Conservation (phyloP, 2,888 invertebrate genomes). For the Chrysina gloriosa region DNA sequence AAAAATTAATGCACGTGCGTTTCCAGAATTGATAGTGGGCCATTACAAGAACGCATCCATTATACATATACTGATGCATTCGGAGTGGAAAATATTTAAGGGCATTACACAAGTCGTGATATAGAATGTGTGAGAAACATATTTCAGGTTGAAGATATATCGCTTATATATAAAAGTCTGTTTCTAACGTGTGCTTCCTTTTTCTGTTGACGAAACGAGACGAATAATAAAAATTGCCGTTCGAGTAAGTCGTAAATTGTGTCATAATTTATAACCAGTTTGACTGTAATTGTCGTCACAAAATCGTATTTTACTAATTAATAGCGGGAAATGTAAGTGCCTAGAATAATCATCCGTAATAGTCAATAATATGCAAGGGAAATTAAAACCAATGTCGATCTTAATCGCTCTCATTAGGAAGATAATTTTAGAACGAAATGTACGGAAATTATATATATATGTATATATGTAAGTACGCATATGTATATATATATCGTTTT, state of each 20-base stretch:
- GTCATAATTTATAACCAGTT: not conserved
- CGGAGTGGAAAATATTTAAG: slow-evolving; percentile 18
- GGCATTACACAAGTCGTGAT: slow-evolving; percentile 5
- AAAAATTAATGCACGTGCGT: slow-evolving; percentile 21
- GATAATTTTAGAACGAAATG: not conserved
- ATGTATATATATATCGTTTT: not conserved
- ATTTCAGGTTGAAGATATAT: slow-evolving; percentile 5
- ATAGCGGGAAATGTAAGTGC: not conserved
- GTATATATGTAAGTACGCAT: not conserved
- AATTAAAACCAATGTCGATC: slow-evolving; percentile 13
- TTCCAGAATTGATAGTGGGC: slow-evolving; percentile 24
- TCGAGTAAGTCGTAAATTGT: not conserved
- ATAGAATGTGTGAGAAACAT: slow-evolving; percentile 12
- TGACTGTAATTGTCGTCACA: not conserved
- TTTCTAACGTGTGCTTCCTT: not conserved
- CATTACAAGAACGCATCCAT: slow-evolving; percentile 15
- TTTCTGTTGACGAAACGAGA: no score
- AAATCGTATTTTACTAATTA: slow-evolving; percentile 8
- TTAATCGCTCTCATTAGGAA: not conserved
- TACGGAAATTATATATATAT: not conserved
- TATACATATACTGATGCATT: slow-evolving; percentile 3
- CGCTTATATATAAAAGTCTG: not conserved
- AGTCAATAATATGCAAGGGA: not conserved
- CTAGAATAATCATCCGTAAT: slow-evolving; percentile 4
- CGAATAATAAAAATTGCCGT: not conserved